phyloP scores from a whole-genome alignment of 2,113 vertebrate genomes.

The Colaptes auratus region DNA sequence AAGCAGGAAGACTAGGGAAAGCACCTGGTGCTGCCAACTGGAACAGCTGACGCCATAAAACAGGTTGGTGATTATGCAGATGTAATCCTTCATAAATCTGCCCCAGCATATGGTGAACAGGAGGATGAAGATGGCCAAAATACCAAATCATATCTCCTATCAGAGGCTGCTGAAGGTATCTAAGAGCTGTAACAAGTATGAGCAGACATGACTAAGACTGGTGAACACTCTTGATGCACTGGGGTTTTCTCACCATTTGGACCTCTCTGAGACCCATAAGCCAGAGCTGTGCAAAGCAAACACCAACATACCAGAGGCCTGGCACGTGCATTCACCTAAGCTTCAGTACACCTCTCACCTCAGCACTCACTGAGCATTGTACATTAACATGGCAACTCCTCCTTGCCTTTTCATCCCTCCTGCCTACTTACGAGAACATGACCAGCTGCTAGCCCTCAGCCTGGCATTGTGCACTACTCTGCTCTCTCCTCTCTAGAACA shows the following conservation, averaged over 20 bases:
- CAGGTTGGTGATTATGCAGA: constrained; percentile 36
- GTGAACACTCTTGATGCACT: not conserved
- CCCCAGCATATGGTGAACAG: constrained; percentile 12
- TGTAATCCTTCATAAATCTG: constrained; percentile 32
- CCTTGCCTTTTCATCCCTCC: not conserved
- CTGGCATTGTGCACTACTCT: not conserved
- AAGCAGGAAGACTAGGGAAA: not conserved
- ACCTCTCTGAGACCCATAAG: not conserved
- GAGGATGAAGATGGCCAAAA: not conserved
- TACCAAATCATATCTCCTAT: not conserved
- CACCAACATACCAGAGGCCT: not conserved
- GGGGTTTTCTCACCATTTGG: not conserved
- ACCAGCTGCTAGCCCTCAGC: not conserved
- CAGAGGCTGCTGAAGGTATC: not conserved
- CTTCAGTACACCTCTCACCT: not conserved
- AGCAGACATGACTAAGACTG: not conserved
- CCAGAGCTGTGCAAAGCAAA: not conserved
- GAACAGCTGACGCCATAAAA: constrained; percentile 39
- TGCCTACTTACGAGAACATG: not conserved
- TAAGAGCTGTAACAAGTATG: not conserved
- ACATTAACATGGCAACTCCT: not conserved
- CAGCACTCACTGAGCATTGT: not conserved
- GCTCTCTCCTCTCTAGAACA: not conserved
- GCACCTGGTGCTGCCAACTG: constrained; percentile 36
- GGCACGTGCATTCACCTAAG: not conserved